Evolutionary conservation across 1,140 invertebrate genomes (phyloP).

Genomic region (Conus ventricosus): DNA sequence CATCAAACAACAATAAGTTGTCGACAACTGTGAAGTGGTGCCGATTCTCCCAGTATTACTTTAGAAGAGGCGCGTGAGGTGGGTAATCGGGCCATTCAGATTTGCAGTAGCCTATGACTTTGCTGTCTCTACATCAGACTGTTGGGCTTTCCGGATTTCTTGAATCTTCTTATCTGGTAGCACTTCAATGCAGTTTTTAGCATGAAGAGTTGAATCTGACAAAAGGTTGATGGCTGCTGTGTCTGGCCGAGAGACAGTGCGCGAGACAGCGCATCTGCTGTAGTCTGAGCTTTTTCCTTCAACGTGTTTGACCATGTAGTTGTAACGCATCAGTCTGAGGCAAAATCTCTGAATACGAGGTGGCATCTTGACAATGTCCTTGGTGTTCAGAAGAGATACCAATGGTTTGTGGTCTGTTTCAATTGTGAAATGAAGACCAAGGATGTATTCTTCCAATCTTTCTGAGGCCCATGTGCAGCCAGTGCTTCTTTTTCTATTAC

Average conservation of each 20-base stretch:
- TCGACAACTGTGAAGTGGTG: slow-evolving; percentile 46
- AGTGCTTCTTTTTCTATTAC: background rate
- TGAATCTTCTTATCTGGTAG: background rate
- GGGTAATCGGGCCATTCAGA: slow-evolving; percentile 3
- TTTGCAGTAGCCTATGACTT: background rate
- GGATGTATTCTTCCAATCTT: background rate
- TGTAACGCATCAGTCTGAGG: background rate
- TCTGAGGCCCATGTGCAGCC: background rate
- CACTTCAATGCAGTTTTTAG: background rate
- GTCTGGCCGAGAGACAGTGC: background rate
- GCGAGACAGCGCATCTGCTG: background rate
- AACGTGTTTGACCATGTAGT: background rate
- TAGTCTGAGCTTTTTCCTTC: background rate
- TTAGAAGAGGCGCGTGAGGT: background rate
- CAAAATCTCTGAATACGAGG: background rate
- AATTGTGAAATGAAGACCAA: background rate
- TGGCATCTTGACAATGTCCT: background rate
- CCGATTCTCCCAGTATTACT: slow-evolving; percentile 31
- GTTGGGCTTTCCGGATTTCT: background rate
- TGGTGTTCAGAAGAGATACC: background rate
- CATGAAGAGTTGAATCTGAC: background rate
- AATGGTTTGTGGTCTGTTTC: background rate
- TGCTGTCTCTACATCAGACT: background rate
- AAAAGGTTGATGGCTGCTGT: background rate
- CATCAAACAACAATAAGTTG: slow-evolving; percentile 36